Evolutionary conservation across 2,113 vertebrate species (phyloP).

Genomic region (western clawed frog (Xenopus tropicalis)): UCB_Xtro_10.0 CM004445.2:108131501-108132000

Average conservation of each 20-base stretch:
- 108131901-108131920: conserved; percentile 78
- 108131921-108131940: conserved; percentile 46
- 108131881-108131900: conserved; percentile 96
- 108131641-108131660: conserved; percentile 68
- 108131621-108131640: conserved; percentile 81
- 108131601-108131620: conserved; percentile 80
- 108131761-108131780: background rate
- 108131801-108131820: background rate
- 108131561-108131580: background rate
- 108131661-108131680: conserved; percentile 81
- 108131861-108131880: conserved; percentile 88
- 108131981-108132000: background rate
- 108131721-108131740: conserved; percentile 76
- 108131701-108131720: conserved; percentile 88
- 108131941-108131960: background rate
- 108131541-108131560: background rate
- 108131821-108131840: background rate
- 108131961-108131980: background rate
- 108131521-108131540: conserved; percentile 77
- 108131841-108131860: conserved; percentile 56
- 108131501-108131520: conserved; percentile 76
- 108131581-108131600: background rate
- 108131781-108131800: too few relatives aligned
- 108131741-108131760: background rate
- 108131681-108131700: conserved; percentile 67